Conservation (phyloP, 1,140 invertebrate genomes). For the Pseudomyrmex flavicornis region DNA sequence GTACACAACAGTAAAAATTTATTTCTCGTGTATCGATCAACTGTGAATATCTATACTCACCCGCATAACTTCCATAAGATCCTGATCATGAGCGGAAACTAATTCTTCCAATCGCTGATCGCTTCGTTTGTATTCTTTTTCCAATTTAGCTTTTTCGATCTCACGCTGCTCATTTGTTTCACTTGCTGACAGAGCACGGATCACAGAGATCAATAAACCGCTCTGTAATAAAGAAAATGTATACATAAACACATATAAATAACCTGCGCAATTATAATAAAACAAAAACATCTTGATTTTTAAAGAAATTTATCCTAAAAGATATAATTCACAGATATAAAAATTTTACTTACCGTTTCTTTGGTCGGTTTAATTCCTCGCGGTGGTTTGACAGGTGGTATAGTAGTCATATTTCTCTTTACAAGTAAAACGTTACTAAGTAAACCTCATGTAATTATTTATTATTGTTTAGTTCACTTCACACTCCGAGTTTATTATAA, state of each 20-base stretch:
- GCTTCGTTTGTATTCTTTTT: constrained; percentile 96
- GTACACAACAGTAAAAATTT: neutral
- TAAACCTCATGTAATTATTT: too few species aligned
- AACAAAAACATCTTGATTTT: neutral
- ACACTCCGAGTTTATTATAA: too few species aligned
- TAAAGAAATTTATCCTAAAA: neutral
- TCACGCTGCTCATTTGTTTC: constrained; percentile 98
- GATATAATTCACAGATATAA: neutral
- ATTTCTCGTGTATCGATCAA: constrained; percentile 3
- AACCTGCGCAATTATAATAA: constrained; percentile 15
- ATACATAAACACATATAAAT: constrained; percentile 64
- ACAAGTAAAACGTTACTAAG: neutral
- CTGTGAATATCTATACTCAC: constrained; percentile 79
- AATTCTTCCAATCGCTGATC: constrained; percentile 95
- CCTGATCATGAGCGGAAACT: constrained; percentile 94
- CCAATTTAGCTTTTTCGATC: constrained; percentile 96
- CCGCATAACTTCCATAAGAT: constrained; percentile 95
- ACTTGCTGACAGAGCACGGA: constrained; percentile 95
- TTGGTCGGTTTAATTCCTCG: constrained; percentile 92
- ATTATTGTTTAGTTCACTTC: too few species aligned
- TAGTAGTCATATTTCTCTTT: constrained; percentile 58
- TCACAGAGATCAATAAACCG: constrained; percentile 96
- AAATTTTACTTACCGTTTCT: constrained; percentile 89
- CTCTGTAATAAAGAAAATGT: constrained; percentile 87
- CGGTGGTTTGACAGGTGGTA: constrained; percentile 91